Conservation (phyloP, 1,140 invertebrate genomes). For the Lanistes nyassanus region DNA sequence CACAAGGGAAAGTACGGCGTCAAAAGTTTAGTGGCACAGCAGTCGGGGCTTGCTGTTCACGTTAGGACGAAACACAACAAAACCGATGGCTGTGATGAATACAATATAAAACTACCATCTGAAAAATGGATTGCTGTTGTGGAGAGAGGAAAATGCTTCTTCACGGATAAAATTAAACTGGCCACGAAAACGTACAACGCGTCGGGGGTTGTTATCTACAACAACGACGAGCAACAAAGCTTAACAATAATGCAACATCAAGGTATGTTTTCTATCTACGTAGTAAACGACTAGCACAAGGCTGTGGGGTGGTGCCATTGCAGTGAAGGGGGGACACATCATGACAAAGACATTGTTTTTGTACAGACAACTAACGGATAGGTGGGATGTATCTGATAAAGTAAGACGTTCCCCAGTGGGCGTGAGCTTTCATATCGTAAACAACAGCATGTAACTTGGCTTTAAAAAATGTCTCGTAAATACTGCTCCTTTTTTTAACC, state of each 20-base stretch:
- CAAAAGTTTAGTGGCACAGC: conserved; percentile 22
- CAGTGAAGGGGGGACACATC: no score
- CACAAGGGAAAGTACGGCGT: conserved; percentile 26
- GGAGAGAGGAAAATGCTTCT: conserved; percentile 36
- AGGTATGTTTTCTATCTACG: conserved; percentile 7
- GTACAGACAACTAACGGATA: no score
- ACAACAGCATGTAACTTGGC: no score
- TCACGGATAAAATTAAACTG: conserved; percentile 36
- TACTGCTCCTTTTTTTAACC: no score
- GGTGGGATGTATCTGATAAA: no score
- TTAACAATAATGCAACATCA: conserved; percentile 28
- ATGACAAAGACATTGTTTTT: no score
- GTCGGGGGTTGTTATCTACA: conserved; percentile 38
- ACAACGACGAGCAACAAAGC: conserved; percentile 16
- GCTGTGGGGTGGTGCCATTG: no score
- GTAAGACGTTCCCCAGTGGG: no score
- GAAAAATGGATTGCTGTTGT: conserved; percentile 40
- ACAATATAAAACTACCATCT: conserved; percentile 24
- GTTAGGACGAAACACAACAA: conserved; percentile 21
- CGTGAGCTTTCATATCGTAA: no score
- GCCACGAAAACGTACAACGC: conserved; percentile 38
- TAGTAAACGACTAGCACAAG: no score
- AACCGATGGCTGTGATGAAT: conserved; percentile 28
- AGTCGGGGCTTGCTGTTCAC: conserved; percentile 26
- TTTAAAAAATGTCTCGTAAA: no score